phyloP scores from a whole-genome alignment of 2,797 vertebrate genomes.

The Rhynchonycteris naso region DNA sequence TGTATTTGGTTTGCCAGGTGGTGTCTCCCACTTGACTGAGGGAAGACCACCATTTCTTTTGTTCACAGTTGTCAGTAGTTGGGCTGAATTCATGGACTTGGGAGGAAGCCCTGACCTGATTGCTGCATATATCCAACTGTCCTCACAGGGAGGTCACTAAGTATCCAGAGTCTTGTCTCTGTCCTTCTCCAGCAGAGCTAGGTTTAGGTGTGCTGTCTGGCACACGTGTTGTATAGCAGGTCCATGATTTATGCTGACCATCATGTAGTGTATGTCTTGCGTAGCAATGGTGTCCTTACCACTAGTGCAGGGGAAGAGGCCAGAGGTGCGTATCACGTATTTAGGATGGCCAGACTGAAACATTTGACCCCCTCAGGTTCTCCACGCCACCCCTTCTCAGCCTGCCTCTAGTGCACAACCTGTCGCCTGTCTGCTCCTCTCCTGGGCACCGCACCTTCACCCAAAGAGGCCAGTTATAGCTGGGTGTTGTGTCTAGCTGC shows the following conservation, averaged over 20 bases:
- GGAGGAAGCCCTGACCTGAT: not conserved
- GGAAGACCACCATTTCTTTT: not conserved
- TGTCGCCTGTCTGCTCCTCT: not conserved
- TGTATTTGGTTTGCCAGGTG: not conserved
- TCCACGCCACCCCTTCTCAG: no score
- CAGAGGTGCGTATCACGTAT: not conserved
- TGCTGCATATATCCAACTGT: fast-evolving
- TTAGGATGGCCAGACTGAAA: not conserved
- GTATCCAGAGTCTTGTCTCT: not conserved
- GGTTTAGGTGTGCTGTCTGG: not conserved
- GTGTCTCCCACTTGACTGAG: fast-evolving
- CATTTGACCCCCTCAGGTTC: not conserved
- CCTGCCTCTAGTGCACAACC: not conserved
- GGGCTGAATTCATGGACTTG: not conserved
- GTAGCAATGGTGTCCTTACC: not conserved
- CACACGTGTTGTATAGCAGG: not conserved
- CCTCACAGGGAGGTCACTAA: not conserved
- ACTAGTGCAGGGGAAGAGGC: not conserved
- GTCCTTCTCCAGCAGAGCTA: fast-evolving
- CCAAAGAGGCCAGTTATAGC: not conserved
- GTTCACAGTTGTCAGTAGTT: not conserved
- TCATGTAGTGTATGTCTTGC: not conserved
- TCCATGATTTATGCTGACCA: fast-evolving
- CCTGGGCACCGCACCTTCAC: not conserved
- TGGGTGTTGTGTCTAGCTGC: not conserved